Evolutionary conservation across 2,797 vertebrate species (phyloP), one percentile per base, ranked within the genome.

Genomic region (Propithecus perrieri): DNA sequence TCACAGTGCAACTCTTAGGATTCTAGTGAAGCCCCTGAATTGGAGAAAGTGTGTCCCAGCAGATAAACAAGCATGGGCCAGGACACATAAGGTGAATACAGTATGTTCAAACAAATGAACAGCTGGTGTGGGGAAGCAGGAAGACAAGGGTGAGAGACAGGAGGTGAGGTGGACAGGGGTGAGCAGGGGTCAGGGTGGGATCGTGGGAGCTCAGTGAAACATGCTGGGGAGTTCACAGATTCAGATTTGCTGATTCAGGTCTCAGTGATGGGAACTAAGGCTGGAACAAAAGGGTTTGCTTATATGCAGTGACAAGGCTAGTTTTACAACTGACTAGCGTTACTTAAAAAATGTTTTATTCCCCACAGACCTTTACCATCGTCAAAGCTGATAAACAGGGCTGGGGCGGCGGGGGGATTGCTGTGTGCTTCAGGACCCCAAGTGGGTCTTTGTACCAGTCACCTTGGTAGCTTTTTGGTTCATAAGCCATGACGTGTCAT

Each of bases 391-490:
- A n/a, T 5, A 89, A n/a, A 57, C 4, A 0, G 35, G 18, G 33
- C 7, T 0, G 35, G 18, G 33, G 33, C 30, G 11, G 53, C 4
- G 18, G 17, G 17, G 17, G 50, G 50, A 53, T 53, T 53, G 50
- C 50, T 18, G 18, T 6, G 50, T 53, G 50, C 38, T 91, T 90
- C n/a, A 85, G 30, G 84, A 90, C 53, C 65, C 28, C 75, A 74
- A 12, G 18, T 94, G 65, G 33, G n/a, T 72, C 78, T 96, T 41
- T 85, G 71, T 8, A 94, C 71, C 30, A 69, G 61, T 43, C 20
- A 95, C 24, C 46, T 55, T 84, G 30, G 26, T 33, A 63, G 7
- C 12, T 96, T 87, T 91, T 95, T 11, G 86, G 53, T 76, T 92
- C 20, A 1, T 65, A 55, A 87, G 43, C 91, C 79, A 79, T 35